phyloP scores from a whole-genome alignment of 1,140 invertebrate genomes.

The Heliconius melpomene region DNA sequence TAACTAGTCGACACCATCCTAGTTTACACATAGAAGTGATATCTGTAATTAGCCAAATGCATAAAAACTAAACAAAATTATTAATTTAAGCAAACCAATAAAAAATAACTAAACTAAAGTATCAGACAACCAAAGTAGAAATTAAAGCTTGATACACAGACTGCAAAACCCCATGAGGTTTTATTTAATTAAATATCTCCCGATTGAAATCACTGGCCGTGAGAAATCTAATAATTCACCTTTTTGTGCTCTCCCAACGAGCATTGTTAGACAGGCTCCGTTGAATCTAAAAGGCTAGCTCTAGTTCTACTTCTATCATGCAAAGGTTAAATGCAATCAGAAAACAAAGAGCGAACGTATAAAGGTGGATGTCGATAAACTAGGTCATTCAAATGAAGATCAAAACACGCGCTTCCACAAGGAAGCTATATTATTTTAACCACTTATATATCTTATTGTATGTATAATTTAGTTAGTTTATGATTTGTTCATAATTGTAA shows the following conservation, averaged over 20 bases:
- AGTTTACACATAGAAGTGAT: too few relatives aligned
- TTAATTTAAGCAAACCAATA: neutral
- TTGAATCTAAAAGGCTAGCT: conserved; percentile 17
- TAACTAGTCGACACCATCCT: too few relatives aligned
- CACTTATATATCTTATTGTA: neutral
- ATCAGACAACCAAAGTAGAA: conserved; percentile 14
- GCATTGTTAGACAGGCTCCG: conserved; percentile 35
- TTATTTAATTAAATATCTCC: conserved; percentile 63
- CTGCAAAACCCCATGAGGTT: conserved; percentile 49
- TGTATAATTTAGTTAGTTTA: neutral
- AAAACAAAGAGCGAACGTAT: conserved; percentile 23
- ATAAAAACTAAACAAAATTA: too few relatives aligned
- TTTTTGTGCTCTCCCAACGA: conserved; percentile 42
- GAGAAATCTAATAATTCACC: conserved; percentile 61
- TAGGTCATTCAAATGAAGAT: conserved; percentile 14
- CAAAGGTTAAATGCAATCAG: conserved; percentile 7
- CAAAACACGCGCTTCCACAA: neutral
- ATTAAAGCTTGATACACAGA: conserved; percentile 32
- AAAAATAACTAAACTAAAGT: neutral
- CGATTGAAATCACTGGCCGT: conserved; percentile 62
- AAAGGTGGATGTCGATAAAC: conserved; percentile 1
- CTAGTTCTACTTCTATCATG: conserved; percentile 8
- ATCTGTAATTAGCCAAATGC: too few relatives aligned
- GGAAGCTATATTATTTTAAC: neutral
- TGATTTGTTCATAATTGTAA: too few relatives aligned